Evolutionary conservation across 2,888 invertebrate species (phyloP).

Genomic region (Eurois occulta): DNA sequence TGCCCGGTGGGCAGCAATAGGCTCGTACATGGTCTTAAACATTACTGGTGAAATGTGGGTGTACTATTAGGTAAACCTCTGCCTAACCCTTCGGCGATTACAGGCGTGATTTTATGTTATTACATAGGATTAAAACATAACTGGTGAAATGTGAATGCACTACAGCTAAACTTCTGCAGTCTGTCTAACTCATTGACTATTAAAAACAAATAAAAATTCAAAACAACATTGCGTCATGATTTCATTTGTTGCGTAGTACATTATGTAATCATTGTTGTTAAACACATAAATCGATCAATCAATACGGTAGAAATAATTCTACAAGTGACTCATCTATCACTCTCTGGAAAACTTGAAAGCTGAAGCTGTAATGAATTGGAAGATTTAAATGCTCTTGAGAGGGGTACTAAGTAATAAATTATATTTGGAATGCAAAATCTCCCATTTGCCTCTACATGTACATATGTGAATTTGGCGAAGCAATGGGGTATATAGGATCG

Average conservation of each 20-base stretch:
- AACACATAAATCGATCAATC: background rate
- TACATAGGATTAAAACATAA: background rate
- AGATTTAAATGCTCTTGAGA: background rate
- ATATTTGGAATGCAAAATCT: background rate
- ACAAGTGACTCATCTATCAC: background rate
- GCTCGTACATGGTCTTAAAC: no score
- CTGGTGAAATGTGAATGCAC: background rate
- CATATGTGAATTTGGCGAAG: no score
- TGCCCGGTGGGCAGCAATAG: no score
- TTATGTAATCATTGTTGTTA: background rate
- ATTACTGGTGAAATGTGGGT: no score
- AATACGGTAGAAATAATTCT: background rate
- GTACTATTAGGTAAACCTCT: background rate
- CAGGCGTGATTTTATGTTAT: background rate
- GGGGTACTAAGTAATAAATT: background rate
- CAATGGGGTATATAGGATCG: no score
- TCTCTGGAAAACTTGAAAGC: background rate
- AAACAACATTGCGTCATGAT: slow-evolving; percentile 8
- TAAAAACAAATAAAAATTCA: background rate
- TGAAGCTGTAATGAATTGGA: background rate
- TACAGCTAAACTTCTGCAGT: background rate
- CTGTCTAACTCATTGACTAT: background rate
- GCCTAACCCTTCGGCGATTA: background rate
- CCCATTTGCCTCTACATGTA: background rate
- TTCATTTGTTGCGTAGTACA: slow-evolving; percentile 2